Evolutionary conservation across 2,888 invertebrate species (phyloP).

Genomic region (Dascillus cervinus): DNA sequence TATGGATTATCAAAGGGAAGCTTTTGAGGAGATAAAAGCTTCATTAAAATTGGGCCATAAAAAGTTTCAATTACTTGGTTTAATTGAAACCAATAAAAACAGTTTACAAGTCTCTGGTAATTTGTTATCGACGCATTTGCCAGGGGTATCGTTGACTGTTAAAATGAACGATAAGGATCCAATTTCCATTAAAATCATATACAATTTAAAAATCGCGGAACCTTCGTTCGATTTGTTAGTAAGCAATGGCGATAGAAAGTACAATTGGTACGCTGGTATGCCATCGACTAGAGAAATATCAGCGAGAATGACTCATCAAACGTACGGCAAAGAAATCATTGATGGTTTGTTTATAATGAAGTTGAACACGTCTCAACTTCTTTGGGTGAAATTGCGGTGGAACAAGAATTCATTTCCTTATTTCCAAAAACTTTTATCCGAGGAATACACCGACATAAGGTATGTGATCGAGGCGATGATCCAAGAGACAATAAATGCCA

Average conservation of each 20-base stretch:
- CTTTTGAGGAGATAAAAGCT: slow-evolving; percentile 16
- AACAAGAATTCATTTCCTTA: slow-evolving; percentile 13
- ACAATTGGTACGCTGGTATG: slow-evolving; percentile 19
- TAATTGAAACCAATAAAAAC: slow-evolving; percentile 17
- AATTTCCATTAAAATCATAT: slow-evolving; percentile 17
- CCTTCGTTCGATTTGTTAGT: slow-evolving; percentile 18
- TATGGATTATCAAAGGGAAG: slow-evolving; percentile 15
- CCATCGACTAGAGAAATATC: slow-evolving; percentile 21
- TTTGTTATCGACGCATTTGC: slow-evolving; percentile 12
- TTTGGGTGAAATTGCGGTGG: slow-evolving; percentile 22
- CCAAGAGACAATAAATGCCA: slow-evolving; percentile 19
- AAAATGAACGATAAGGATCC: slow-evolving; percentile 23
- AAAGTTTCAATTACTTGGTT: slow-evolving; percentile 18
- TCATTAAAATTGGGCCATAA: slow-evolving; percentile 18
- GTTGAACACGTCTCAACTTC: slow-evolving; percentile 21
- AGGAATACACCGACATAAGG: slow-evolving; percentile 21
- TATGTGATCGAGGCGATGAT: slow-evolving; percentile 22
- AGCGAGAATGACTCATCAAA: slow-evolving; percentile 16
- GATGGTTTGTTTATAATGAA: slow-evolving; percentile 19
- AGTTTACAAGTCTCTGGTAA: slow-evolving; percentile 15
- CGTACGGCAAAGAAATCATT: slow-evolving; percentile 16
- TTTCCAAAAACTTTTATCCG: slow-evolving; percentile 18
- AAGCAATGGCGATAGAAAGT: slow-evolving; percentile 19
- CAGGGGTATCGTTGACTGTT: slow-evolving; percentile 12
- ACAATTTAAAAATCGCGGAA: slow-evolving; percentile 17